phyloP scores from a whole-genome alignment of 2,797 vertebrate species.

The Melopsittacus undulatus region DNA sequence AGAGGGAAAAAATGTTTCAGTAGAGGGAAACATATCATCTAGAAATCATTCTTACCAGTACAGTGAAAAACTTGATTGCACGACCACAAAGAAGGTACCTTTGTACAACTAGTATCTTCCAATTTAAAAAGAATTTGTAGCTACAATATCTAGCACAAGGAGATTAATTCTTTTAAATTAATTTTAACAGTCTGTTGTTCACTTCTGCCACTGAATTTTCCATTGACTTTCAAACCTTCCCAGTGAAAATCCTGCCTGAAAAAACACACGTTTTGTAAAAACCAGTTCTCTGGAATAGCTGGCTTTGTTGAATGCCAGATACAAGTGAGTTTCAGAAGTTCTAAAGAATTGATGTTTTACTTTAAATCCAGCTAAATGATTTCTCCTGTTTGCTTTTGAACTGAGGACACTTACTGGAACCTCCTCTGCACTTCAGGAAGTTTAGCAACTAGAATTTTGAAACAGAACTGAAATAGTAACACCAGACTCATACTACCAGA shows the following conservation, averaged over 20 bases:
- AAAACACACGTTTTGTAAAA: not conserved
- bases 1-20: not conserved
- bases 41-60: constrained; percentile 21
- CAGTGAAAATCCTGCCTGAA: not conserved
- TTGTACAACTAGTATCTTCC: constrained; percentile 5
- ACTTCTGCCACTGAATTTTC: not conserved
- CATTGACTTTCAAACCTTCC: not conserved
- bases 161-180: not conserved
- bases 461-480: constrained; percentile 56
- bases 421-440: constrained; percentile 43
- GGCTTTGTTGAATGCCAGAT: not conserved
- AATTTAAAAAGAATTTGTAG: constrained; percentile 27
- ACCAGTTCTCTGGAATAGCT: not conserved
- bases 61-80: constrained; percentile 34
- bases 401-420: constrained; percentile 43
- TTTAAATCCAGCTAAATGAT: constrained; percentile 29
- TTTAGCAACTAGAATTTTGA: constrained; percentile 50
- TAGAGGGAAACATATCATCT: not conserved
- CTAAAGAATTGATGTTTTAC: constrained; percentile 8
- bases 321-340: not conserved
- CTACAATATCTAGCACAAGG: not conserved
- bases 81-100: not conserved
- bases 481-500: constrained; percentile 51
- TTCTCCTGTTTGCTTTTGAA: constrained; percentile 43
- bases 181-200: not conserved